Base-by-base conservation (phyloP, 1,140 invertebrate genomes). In the Globodera ellingtonae region DNA sequence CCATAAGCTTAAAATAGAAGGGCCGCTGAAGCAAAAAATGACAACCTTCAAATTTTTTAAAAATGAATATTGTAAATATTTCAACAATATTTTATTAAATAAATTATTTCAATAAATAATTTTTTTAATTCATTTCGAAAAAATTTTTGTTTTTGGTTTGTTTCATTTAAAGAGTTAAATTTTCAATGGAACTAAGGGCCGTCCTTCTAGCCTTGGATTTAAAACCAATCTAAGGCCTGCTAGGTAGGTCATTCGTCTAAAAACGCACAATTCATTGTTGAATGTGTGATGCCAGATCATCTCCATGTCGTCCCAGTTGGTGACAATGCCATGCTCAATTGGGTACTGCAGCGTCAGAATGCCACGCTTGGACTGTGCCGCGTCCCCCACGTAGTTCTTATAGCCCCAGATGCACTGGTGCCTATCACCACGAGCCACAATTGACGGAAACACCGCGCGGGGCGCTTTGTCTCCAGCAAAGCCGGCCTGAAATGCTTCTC, bases 221-320 rank as follows among this genome's bases (percentile, higher is more conserved):
- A n/a, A n/a, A 35, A 35, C 0, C 35, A 35, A 35, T 35, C 35
- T 35, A 35, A 35, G 35, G 35, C 35, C 35, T 35, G n/a, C n/a
- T n/a, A n/a, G 2, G 2, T 35, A 35, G 35, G 35, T 35, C 35
- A 35, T 35, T 35, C 35, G 8, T 81, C 3, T 6, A 52, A 13
- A 8, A 52, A 8, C 50, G 8, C 5, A 52, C 50, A 97, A 92
- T 90, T 96, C 95, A 90, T 95, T 96, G 92, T 96, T 96, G 91
- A 96, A 96, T 81, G 94, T 94, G 91, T 97, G 94, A 91, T 97
- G 95, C 95, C 94, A 96, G 90, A 95, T 95, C 90, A 95, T 96
- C 90, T 96, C 94, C 95, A 98, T 97, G 85, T 97, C 95, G 87
- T 97, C 95, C 95, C 95, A 97, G 91, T 97, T 95, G 85, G 94